Conservation (phyloP, 2,113 vertebrate genomes). For the Phoxinus phoxinus region DNA sequence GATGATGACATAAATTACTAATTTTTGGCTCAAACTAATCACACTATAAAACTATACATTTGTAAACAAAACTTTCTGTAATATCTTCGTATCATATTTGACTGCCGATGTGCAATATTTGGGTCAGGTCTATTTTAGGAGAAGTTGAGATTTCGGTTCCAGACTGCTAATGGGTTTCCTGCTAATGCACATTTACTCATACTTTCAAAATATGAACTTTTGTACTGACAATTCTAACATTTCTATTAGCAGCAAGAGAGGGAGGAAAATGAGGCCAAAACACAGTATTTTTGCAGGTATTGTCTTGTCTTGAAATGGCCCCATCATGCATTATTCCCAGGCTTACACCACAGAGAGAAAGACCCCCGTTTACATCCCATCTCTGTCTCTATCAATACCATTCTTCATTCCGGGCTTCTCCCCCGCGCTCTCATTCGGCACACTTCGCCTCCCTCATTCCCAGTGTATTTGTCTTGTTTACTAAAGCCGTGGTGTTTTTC, state of each 20-base stretch:
- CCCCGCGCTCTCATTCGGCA: not conserved
- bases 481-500: constrained; percentile 10
- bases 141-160: not conserved
- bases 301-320: not conserved
- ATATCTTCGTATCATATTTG: not conserved
- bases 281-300: not conserved
- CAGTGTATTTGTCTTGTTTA: not conserved
- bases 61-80: not conserved
- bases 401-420: not conserved
- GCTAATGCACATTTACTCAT: not conserved
- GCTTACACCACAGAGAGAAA: not conserved
- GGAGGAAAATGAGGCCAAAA: not conserved
- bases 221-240: not conserved
- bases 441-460: not conserved
- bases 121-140: not conserved
- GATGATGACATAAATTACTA: too few species aligned
- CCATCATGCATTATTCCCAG: constrained; percentile 5
- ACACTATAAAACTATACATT: too few species aligned
- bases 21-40: too few species aligned
- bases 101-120: not conserved
- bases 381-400: not conserved
- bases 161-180: not conserved
- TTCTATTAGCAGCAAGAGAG: not conserved
- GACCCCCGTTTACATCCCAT: not conserved
- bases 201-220: not conserved